Base-by-base conservation (phyloP, 1,140 invertebrate species). In the Microvelia longipes region DNA sequence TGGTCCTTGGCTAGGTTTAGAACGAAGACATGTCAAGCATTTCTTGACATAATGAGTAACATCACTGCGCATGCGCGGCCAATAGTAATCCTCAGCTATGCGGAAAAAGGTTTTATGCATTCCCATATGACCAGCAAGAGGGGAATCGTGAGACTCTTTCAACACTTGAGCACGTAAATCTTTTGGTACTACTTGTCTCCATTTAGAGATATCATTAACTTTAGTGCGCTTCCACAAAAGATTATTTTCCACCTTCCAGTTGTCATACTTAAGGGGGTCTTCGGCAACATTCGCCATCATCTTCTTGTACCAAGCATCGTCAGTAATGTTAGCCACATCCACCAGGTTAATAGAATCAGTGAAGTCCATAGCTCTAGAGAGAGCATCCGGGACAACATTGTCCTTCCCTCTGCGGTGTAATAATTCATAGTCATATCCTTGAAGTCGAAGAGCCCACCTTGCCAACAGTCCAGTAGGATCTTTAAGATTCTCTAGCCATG, bases 401-500 rank as follows among this genome's bases (percentile, higher is more conserved):
- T 65, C n/a, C n/a, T 28, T 61, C n/a, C 76, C 76, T 69, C 73
- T 75, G 5, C 72, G 68, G 50, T 76, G 71, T 5, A 78, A 68
- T 72, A 81, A 1, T 71, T 73, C 71, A 19, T 11, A 60, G 19
- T 60, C 19, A 60, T 60, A 60, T 60, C 11, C 35, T 24, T 77
- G 76, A 1, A 82, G 69, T 60, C 71, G 27, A 13, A 80, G 27
- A 19, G 72, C 64, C 29, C 71, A 76, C 28, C 80, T 70, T 0
- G 79, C 78, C n/a, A 83, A 69, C 61, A 81, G 67, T 63, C 77
- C 79, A 1, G 72, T 75, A 2, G 78, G 76, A 68, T 81, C 78
- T 72, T 78, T 79, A 1, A 81, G 73, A 2, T 76, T 76, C 28
- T 76, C 71, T 2, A 85, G 74, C 79, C 80, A 85, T 29, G 72